phyloP scores from a whole-genome alignment of 1,140 invertebrate species.

The Drosophila miranda region DNA sequence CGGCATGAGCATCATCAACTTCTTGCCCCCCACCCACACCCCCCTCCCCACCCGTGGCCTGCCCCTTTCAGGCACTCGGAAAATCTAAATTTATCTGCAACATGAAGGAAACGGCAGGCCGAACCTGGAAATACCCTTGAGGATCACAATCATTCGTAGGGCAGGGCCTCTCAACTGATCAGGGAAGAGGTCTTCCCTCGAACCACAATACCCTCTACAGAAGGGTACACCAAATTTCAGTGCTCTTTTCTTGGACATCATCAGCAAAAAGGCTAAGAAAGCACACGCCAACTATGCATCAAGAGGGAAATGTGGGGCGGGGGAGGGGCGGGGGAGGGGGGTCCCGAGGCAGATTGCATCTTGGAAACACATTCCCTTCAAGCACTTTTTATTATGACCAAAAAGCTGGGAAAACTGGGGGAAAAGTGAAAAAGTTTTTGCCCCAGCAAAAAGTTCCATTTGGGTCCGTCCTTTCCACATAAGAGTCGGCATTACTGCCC shows the following conservation, averaged over 20 bases:
- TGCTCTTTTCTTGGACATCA: constrained; percentile 3
- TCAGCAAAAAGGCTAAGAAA: constrained; percentile 24
- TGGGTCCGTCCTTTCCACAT: too few species aligned
- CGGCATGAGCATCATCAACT: constrained; percentile 19
- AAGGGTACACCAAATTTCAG: constrained; percentile 24
- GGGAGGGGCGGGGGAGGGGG: constrained; percentile 1
- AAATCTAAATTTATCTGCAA: constrained; percentile 74
- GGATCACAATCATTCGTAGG: too few species aligned
- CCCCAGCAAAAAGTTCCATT: too few species aligned
- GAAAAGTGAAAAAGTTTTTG: constrained; percentile 46
- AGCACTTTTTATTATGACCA: constrained; percentile 23
- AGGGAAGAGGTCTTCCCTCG: too few species aligned
- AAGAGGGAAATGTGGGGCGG: constrained; percentile 3
- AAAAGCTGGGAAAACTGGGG: constrained; percentile 13
- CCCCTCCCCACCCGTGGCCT: not conserved
- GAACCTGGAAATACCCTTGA: too few species aligned
- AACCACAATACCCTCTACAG: too few species aligned
- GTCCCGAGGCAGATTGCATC: constrained; percentile 40
- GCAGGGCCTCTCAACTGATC: too few species aligned
- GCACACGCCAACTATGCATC: constrained; percentile 31
- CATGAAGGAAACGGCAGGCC: not conserved
- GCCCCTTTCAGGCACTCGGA: constrained; percentile 9
- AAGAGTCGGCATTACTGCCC: too few species aligned
- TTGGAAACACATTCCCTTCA: constrained; percentile 29
- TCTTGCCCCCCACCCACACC: not conserved